Base-by-base conservation (phyloP, 2,888 invertebrate species). In the Mesochorus sp. region DNA sequence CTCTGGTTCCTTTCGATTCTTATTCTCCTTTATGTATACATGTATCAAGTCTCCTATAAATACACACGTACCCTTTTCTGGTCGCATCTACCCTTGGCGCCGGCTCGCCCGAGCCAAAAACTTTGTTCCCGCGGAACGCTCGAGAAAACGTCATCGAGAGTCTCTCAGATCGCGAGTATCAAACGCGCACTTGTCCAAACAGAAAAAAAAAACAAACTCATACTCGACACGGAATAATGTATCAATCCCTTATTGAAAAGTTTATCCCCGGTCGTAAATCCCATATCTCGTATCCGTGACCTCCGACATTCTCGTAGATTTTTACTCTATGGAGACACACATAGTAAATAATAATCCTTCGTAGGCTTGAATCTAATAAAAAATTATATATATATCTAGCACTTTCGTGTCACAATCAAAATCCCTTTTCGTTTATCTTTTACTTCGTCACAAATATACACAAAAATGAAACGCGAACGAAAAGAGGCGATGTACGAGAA, bases 81-180 rank as follows among this genome's bases (percentile, higher is more conserved):
- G 53, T 42, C 61, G 12, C 42, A 26, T 31, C 57, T 39, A 68
- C 47, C 19, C 61, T 59, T 70, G 70, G 78, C 78, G 74, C 74
- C 78, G 74, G 47, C 42, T 51, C 64, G 64, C 47, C 74, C 78
- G 51, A 74, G 78, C 74, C 78, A 74, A 74, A 76, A 74, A 78
- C 59, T 73, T 74, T 44, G 37, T 26, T 14, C 34, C 70, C 44
- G n/a, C n/a, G n/a, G n/a, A 59, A 59, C 59, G 24, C n/a, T 74
- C 44, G 21, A 51, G 64, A 55, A n/a, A 73, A 49, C 67, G 55
- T 70, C 78, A 71, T 70, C 26, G 59, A 70, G 42, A 34, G 3
- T 57, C 66, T 71, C 8, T 5, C 10, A 1, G n/a, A n/a, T n/a
- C n/a, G n/a, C n/a, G n/a, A n/a, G n/a, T n/a, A n/a, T n/a, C n/a